Conservation (phyloP, 2,888 invertebrate genomes). For the Scaeva pyrastri region DNA sequence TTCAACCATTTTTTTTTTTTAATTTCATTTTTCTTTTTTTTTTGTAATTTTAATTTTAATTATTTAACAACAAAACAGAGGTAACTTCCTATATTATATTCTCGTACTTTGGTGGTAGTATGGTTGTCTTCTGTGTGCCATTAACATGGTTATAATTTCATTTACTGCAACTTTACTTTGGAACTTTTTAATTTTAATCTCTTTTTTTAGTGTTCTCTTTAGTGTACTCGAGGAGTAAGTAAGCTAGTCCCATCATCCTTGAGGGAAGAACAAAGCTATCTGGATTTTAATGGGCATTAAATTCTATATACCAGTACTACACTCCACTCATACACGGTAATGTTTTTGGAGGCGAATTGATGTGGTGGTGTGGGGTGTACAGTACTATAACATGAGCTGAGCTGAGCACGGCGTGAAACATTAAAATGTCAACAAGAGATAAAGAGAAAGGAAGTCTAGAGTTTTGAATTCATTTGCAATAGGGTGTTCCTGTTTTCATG, state of each 20-base stretch:
- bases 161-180: constrained; percentile 53
- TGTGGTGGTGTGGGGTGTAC: no score
- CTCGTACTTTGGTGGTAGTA: neutral
- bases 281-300: constrained; percentile 42
- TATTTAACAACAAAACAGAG: neutral
- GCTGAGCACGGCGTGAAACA: constrained; percentile 2
- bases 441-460: neutral
- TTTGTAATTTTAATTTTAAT: neutral
- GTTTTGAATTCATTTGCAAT: neutral
- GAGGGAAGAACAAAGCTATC: neutral
- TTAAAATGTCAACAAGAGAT: constrained; percentile 52
- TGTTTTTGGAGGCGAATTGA: no score
- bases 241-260: neutral
- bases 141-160: constrained; percentile 69
- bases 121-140: constrained; percentile 1
- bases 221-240: neutral
- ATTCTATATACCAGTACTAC: constrained; percentile 30
- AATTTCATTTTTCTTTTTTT: neutral
- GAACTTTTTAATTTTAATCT: constrained; percentile 7
- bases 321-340: neutral
- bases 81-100: neutral
- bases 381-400: neutral
- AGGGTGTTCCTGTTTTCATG: neutral
- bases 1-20: neutral
- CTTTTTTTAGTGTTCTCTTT: constrained; percentile 5